Evolutionary conservation across 2,888 invertebrate species (phyloP), one percentile per base, ranked within the genome.

Genomic region (Ormyrus pomaceus): DNA sequence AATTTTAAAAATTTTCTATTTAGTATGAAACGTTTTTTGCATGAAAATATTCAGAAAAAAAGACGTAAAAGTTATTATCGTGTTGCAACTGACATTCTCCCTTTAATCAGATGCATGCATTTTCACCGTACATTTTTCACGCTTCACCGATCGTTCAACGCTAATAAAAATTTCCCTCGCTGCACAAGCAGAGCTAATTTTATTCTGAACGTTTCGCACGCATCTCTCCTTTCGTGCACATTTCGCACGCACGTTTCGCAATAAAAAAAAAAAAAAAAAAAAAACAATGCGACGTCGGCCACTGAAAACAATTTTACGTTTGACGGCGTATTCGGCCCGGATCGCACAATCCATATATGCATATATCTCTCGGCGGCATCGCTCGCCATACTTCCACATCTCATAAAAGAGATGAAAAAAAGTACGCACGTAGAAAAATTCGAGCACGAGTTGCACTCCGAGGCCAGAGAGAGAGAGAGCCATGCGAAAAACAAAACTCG

Each of bases 281-380:
- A 34, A 34, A 34, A 13, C 55, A n/a, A 46, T 59, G 51, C 58
- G 6, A 34, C 34, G 34, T 34, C 56, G 13, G 6, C 4, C 61
- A 9, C 65, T 53, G 65, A 58, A 46, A 69, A 51, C 74, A 74
- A 79, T 74, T 79, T 79, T n/a, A 73, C 56, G 56, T 62, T 8
- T n/a, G 59, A 59, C 78, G 46, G 48, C 48, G 6, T 6, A 50
- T 66, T 11, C 13, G 9, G 9, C 13, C 51, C 34, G n/a, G 13
- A 9, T 34, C 8, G 48, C 56, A 13, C 70, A 70, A 73, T 48
- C 19, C 56, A n/a, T 50, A 51, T 56, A 6, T 61, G 13, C 48
- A 58, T 19, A 6, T 58, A 66, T 66, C 74, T 55, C 58, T 8
- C 51, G 34, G 34, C 34, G 34, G 55, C 11, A 69, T 55, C 55